These are phyloP conservation scores for Rhopalosiphum padi DNA, from an alignment of 1,140 invertebrate species.

Conservation along the genomic window DNA sequence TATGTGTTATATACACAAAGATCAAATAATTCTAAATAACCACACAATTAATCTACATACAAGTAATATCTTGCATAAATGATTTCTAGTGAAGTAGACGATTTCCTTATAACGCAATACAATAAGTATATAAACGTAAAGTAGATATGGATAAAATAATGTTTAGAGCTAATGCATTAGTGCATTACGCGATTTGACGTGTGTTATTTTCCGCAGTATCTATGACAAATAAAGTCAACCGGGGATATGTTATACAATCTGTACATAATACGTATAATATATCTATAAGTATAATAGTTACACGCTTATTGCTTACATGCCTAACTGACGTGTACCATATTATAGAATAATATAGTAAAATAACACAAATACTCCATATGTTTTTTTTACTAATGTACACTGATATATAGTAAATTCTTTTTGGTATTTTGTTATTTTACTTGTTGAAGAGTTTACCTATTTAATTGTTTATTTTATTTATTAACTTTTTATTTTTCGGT, in stretches of 20 bases:
- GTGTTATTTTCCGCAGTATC: background rate
- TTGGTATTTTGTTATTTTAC: background rate
- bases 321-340: background rate
- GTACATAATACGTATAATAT: background rate
- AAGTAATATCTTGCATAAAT: background rate
- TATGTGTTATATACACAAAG: background rate
- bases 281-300: background rate
- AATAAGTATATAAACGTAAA: background rate
- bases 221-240: background rate
- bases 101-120: background rate
- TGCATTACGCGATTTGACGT: background rate
- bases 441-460: background rate
- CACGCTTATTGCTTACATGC: background rate
- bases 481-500: background rate
- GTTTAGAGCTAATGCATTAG: background rate
- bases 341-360: background rate
- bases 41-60: background rate
- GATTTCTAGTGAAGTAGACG: background rate
- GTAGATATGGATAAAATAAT: background rate
- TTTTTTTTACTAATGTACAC: no score
- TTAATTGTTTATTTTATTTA: background rate
- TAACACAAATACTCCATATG: background rate
- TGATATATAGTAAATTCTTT: background rate
- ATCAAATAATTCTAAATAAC: background rate
- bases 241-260: background rate